Percentiles rank a stretch among this genome's conserved stretches.
phyloP scores from a whole-genome alignment of 2,797 vertebrate genomes.

The Setipinna tenuifilis region DNA sequence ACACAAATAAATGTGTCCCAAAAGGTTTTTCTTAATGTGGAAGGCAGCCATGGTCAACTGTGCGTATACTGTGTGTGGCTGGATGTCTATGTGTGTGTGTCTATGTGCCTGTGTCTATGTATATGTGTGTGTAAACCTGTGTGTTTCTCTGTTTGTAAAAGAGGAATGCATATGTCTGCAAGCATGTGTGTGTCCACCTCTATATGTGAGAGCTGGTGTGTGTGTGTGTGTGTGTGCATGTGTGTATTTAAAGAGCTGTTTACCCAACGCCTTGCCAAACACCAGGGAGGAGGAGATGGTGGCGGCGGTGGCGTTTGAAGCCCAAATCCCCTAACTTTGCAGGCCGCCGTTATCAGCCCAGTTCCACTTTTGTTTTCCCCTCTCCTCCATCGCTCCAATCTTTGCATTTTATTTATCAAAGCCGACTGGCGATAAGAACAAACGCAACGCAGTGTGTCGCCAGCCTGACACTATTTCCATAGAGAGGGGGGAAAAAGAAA shows the following conservation, averaged over 20 bases:
- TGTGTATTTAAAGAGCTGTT: constrained; percentile 6
- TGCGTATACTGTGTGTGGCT: background rate
- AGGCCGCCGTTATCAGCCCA: constrained; percentile 61
- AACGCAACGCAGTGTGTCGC: constrained; percentile 68
- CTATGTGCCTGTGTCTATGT: background rate
- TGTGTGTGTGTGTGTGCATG: background rate
- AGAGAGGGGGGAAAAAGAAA: constrained; percentile 53
- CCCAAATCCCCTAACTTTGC: constrained; percentile 65
- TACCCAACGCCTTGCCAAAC: constrained; percentile 2
- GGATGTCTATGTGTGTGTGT: background rate
- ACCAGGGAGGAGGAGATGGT: background rate
- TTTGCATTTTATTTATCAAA: constrained; percentile 67
- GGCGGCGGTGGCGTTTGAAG: constrained; percentile 62
- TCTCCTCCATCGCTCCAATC: constrained; percentile 50
- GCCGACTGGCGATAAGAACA: constrained; percentile 62
- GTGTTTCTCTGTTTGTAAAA: too few relatives aligned
- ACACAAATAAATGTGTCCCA: constrained; percentile 25
- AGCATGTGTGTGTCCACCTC: background rate
- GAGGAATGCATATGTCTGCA: background rate
- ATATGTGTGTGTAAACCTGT: background rate
- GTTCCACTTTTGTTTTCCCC: constrained; percentile 53
- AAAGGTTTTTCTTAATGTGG: background rate
- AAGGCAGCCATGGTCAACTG: background rate
- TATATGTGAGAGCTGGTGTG: background rate
- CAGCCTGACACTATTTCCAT: constrained; percentile 53